Base-by-base conservation (phyloP, 2,888 invertebrate genomes). In the Hartigia nigra region DNA sequence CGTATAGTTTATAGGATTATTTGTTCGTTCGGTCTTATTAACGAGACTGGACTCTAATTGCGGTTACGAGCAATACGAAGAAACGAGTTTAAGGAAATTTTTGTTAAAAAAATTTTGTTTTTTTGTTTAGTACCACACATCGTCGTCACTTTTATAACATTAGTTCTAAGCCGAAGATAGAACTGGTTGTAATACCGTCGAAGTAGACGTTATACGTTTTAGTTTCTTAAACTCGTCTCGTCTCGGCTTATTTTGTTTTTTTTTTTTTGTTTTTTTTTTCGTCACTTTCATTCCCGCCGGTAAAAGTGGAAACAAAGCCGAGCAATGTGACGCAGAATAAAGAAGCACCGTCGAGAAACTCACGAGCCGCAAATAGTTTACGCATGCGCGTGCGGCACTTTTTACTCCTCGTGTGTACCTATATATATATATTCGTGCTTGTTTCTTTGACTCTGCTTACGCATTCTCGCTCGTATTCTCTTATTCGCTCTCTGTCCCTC, bases 401-500 rank as follows among this genome's bases (percentile, higher is more conserved):
- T 55, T 55, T 55, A 55, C 39, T 55, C 23, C 23, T 55, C 5
- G 23, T 5, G 14, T 14, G 4, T 55, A 23, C 23, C 12, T 37
- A 37, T 12, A 37, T 12, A 37, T 37, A 39, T 5, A 23, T 23
- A 72, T 14, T 31, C 72, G 31, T 32, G 72, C 72, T 12, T 72
- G 31, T 72, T 72, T 72, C 31, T 32, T 31, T 72, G 72, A 32
- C 32, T 72, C 12, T 32, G 72, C 72, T 72, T 72, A 72, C 72
- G 72, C 72, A 32, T 72, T 32, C 32, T 32, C 12, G 31, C 72
- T 31, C 77, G 81, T 79, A 79, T 75, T 39, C 80, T 78, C 78
- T 78, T 76, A 77, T 77, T 80, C 80, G 76, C 81, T 78, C 78
- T 80, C 79, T 75, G 69, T 77, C 80, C 78, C 77, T 78, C 70